Evolutionary conservation across 2,797 vertebrate species (phyloP).

Genomic region (Philypnodon macrostomus): DNA sequence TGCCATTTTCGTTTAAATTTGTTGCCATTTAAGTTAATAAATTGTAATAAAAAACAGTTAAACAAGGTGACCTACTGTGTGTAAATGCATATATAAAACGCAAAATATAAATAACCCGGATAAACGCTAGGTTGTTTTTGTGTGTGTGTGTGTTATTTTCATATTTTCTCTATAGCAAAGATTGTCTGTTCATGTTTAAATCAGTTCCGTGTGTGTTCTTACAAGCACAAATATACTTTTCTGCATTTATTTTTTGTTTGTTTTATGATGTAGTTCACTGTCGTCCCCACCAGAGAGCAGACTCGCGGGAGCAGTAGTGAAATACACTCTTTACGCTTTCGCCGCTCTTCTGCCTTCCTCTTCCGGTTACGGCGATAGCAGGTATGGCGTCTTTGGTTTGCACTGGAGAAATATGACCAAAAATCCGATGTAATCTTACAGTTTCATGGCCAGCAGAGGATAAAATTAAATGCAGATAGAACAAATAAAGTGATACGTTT

Average conservation of each 20-base stretch:
- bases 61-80: too few species aligned
- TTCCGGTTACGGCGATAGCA: conserved; percentile 76
- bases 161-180: too few species aligned
- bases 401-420: conserved; percentile 11
- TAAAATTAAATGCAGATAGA: accelerated
- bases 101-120: too few species aligned
- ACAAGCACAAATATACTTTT: too few species aligned
- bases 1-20: too few species aligned
- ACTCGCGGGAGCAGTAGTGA: not conserved
- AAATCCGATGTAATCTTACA: conserved; percentile 71
- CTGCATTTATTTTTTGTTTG: not conserved
- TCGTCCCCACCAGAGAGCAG: conserved; percentile 28
- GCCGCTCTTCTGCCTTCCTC: conserved; percentile 58
- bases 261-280: not conserved
- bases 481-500: not conserved
- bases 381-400: conserved; percentile 69
- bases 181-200: too few species aligned
- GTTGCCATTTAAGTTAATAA: too few species aligned
- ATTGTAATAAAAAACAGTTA: too few species aligned
- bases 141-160: too few species aligned
- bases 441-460: accelerated
- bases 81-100: too few species aligned
- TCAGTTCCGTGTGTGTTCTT: too few species aligned
- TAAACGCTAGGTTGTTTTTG: too few species aligned
- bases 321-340: conserved; percentile 44